Conservation (phyloP, 53 echinoderm and acorn worm genomes). For the Zoroaster sp. region DNA sequence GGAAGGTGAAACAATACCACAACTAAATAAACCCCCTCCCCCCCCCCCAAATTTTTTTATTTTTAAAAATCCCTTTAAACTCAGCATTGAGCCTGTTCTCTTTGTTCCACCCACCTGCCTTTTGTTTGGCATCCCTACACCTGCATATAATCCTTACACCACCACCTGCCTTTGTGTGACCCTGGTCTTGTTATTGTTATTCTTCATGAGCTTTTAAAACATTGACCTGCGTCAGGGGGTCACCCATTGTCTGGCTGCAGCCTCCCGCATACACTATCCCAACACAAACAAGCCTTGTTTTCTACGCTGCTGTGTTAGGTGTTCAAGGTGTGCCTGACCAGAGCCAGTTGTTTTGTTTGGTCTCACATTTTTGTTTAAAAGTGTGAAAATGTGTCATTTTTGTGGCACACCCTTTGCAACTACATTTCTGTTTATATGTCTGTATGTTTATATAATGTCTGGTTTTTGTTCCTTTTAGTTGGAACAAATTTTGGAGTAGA, state of each 20-base stretch:
- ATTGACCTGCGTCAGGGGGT: conserved; percentile 24
- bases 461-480: neutral
- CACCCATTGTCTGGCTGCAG: conserved; percentile 28
- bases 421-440: no score
- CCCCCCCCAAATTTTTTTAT: no score
- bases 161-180: conserved; percentile 42
- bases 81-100: neutral
- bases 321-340: conserved; percentile 11
- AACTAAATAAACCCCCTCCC: no score
- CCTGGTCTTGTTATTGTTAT: conserved; percentile 17
- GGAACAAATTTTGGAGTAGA: no score
- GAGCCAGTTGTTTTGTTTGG: neutral
- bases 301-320: neutral
- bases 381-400: conserved; percentile 38
- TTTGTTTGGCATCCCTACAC: neutral
- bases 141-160: conserved; percentile 25
- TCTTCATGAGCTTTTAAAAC: conserved; percentile 1
- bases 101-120: conserved; percentile 24
- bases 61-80: neutral
- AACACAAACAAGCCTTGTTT: conserved; percentile 18
- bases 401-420: conserved; percentile 4
- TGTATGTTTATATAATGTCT: conserved; percentile 4
- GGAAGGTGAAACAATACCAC: neutral
- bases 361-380: neutral
- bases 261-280: neutral